Conservation (phyloP, 2,888 invertebrate genomes). For the Diarsia rubi region DNA sequence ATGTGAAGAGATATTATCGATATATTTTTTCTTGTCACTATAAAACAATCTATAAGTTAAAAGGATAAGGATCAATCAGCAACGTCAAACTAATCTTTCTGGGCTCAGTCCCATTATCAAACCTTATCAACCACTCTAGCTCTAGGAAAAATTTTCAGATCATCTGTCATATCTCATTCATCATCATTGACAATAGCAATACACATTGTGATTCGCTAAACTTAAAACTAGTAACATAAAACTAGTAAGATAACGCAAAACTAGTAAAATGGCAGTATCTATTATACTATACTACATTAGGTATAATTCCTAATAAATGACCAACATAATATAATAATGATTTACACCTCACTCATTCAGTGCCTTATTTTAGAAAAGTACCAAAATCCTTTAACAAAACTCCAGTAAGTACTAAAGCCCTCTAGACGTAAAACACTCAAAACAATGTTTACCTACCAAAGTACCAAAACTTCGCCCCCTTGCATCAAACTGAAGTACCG, state of each 20-base stretch:
- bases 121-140: background rate
- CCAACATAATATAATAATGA: background rate
- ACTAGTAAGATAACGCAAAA: no score
- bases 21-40: background rate
- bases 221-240: no score
- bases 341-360: background rate
- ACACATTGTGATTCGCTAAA: no score
- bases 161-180: background rate
- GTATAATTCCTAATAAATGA: no score
- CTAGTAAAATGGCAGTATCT: no score
- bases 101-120: background rate
- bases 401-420: conserved; percentile 1
- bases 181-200: no score
- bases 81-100: background rate
- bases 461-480: background rate
- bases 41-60: background rate
- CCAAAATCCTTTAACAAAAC: background rate
- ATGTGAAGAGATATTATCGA: no score
- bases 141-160: background rate
- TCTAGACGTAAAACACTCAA: conserved; percentile 7
- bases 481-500: conserved; percentile 9
- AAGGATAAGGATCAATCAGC: background rate
- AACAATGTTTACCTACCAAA: conserved; percentile 23
- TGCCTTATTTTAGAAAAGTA: background rate
- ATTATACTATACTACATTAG: no score